phyloP scores from a whole-genome alignment of 2,113 vertebrate species.

The Anhinga rufa region DNA sequence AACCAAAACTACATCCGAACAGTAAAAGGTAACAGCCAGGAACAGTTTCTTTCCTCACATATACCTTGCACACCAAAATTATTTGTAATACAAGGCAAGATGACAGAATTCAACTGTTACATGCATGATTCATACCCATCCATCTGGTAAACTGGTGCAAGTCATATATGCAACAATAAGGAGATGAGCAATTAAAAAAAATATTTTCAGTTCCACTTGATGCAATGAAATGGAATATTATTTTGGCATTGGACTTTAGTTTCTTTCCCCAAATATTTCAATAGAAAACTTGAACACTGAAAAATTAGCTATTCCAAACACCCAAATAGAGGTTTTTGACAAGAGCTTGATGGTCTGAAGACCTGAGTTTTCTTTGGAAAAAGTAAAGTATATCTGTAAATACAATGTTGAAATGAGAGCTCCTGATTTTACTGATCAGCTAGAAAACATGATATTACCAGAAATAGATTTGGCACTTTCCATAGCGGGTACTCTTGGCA shows the following conservation, averaged over 20 bases:
- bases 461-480: constrained; percentile 87
- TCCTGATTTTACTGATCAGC: not conserved
- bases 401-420: not conserved
- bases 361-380: not conserved
- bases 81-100: not conserved
- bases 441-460: constrained; percentile 51
- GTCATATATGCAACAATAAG: not conserved
- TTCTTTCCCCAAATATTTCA: not conserved
- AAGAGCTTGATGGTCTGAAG: not conserved
- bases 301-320: not conserved
- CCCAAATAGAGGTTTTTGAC: not conserved
- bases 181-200: not conserved
- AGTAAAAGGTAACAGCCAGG: not conserved
- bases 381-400: not conserved
- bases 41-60: not conserved
- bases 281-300: not conserved
- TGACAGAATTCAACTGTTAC: not conserved
- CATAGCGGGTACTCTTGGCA: constrained; percentile 87
- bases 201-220: not conserved
- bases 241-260: not conserved
- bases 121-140: not conserved
- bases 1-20: not conserved
- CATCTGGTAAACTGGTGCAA: not conserved
- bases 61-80: not conserved
- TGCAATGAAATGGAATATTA: not conserved